Evolutionary conservation across 1,140 invertebrate genomes (phyloP), one percentile per base, ranked within the genome.

Genomic region (Trypoxylus dichotomus): DNA sequence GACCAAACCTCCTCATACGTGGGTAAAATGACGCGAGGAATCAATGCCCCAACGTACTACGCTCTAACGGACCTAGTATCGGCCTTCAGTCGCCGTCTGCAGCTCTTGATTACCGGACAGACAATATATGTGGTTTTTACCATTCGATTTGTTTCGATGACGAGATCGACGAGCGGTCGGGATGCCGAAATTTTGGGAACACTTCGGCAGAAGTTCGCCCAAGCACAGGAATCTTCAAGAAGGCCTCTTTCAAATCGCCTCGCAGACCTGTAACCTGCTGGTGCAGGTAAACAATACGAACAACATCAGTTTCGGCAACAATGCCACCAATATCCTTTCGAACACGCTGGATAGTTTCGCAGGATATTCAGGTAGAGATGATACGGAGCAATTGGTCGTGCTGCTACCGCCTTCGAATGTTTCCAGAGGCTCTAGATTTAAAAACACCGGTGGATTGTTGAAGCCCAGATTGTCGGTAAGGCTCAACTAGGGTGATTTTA

Each of bases 251-350:
- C 91, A 93, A 87, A 93, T 93, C 74, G 91, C 91, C 1, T 91
- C 91, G 0, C 91, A 93, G 83, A 92, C 91, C 76, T 93, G 91
- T 80, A 92, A 91, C 82, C 91, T 93, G 79, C 86, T 93, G 42
- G 91, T 93, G 25, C 91, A 93, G 89, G 91, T 92, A 43, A 92
- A 92, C 83, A 92, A 92, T 81, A 92, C 91, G 60, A 91, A 92
- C 85, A 92, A 92, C 82, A 91, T 92, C 47, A 92, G 90, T 80
- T 90, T 91, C 83, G 91, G 91, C 75, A 89, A 91, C 80, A 90
- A 90, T 78, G 87, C 90, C 37, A 87, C 89, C 27, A 92, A 90
- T 81, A 89, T 92, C 77, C 89, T 91, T 76, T 91, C 90, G 81
- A 88, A 88, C 74, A 82, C 78, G 43, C n/a, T 81, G 58, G 75